Percentiles rank a stretch among this genome's conserved stretches.
Evolutionary conservation across 2,797 vertebrate species (phyloP).

Genomic region (Glossophaga mutica): DNA sequence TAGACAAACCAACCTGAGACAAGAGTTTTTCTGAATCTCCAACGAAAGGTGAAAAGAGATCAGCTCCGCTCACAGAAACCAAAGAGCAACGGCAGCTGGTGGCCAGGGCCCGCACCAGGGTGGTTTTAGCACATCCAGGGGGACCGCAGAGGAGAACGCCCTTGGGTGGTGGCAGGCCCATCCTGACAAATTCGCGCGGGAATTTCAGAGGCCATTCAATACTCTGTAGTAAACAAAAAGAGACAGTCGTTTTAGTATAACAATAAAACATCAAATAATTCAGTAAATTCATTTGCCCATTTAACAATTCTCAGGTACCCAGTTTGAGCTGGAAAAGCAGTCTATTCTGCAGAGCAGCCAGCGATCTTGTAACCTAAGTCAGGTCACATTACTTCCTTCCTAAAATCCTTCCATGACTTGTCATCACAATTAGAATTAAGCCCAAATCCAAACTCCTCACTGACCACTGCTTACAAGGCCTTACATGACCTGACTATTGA

Average conservation of each 20-base stretch:
- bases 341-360: background rate
- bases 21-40: conserved; percentile 95
- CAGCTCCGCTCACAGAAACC: conserved; percentile 91
- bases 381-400: background rate
- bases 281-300: background rate
- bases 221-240: conserved; percentile 80
- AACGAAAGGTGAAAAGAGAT: conserved; percentile 93
- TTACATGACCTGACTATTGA: background rate
- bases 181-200: conserved; percentile 89
- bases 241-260: background rate
- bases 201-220: conserved; percentile 95
- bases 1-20: conserved; percentile 86
- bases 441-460: background rate
- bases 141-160: conserved; percentile 94
- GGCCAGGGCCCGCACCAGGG: conserved; percentile 90
- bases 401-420: background rate
- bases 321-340: background rate
- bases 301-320: background rate
- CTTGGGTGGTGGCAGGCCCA: conserved; percentile 89
- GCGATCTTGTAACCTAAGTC: background rate
- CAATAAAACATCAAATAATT: background rate
- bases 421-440: background rate
- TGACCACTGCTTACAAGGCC: background rate
- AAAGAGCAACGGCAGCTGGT: conserved; percentile 89
- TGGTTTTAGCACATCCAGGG: conserved; percentile 96